Evolutionary conservation across 2,888 invertebrate species (phyloP).

Genomic region (Apocheima hispidaria): DNA sequence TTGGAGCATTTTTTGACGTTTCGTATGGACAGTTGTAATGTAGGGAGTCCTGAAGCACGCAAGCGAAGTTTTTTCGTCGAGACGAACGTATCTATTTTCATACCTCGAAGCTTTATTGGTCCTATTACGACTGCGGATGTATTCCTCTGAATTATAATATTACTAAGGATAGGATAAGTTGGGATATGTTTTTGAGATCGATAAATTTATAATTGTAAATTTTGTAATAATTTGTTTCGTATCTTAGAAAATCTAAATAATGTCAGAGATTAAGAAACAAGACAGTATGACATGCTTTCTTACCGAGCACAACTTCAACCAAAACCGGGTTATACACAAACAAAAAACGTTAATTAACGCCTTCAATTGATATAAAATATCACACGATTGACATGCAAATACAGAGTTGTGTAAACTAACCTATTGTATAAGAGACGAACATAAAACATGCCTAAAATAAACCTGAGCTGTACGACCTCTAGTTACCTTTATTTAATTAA

Average conservation of each 20-base stretch:
- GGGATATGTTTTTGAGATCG: too few relatives aligned
- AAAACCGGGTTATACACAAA: constrained; percentile 1
- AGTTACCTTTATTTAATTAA: not conserved
- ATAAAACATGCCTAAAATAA: constrained; percentile 17
- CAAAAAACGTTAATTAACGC: constrained; percentile 26
- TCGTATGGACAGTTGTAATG: too few relatives aligned
- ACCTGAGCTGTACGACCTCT: constrained; percentile 1
- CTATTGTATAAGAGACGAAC: constrained; percentile 31
- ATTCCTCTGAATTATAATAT: too few relatives aligned
- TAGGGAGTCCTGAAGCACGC: too few relatives aligned
- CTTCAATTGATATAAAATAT: constrained; percentile 20
- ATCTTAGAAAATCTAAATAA: not conserved
- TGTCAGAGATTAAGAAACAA: not conserved
- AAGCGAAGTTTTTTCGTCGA: too few relatives aligned
- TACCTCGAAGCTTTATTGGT: too few relatives aligned
- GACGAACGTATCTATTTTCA: too few relatives aligned
- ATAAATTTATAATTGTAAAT: too few relatives aligned
- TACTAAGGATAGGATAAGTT: too few relatives aligned
- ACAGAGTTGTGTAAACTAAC: constrained; percentile 33
- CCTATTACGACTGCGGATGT: too few relatives aligned
- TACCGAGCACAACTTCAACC: constrained; percentile 1
- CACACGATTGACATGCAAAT: constrained; percentile 32
- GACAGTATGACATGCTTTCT: constrained; percentile 9
- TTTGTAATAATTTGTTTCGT: too few relatives aligned
- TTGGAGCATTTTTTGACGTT: too few relatives aligned